Evolutionary conservation across 2,888 invertebrate species (phyloP), one percentile per base, ranked within the genome.

Genomic region (Scaptomyza cyrtandrae): DNA sequence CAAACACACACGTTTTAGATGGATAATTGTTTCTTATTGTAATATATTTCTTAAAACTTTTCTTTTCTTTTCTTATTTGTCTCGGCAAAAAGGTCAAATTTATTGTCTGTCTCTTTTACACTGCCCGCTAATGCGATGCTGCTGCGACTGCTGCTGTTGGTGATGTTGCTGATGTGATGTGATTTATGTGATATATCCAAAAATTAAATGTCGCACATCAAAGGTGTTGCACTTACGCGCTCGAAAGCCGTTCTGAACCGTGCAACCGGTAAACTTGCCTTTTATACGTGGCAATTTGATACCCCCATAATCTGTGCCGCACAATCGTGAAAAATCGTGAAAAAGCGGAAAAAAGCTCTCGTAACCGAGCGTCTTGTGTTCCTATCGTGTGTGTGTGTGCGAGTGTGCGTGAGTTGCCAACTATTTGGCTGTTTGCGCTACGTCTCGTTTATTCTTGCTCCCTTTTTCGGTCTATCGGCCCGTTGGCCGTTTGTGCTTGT

Each of bases 201-300:
- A 81, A 83, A 71, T 80, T 75, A 89, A 24, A 50, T 84, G 78
- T 86, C 88, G 86, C 89, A 91, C 90, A 91, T 86, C 89, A 88
- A 84, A 89, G 86, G 91, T 93, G 93, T 91, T 93, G 92, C 93
- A 97, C 97, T 97, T 97, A 97, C 97, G 92, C 92, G 97, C 96
- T 97, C 95, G 95, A 96, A 96, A 97, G 97, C 97, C 97, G 97
- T 97, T 97, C 97, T 97, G 97, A 96, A 95, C 95, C 95, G 95
- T 94, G 94, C 94, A 94, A 94, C 94, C 94, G 94, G 93, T 93
- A 90, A 89, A 88, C 89, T 92, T 91, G 91, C 92, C 92, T 92
- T 92, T 92, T 92, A 92, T 92, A 92, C 91, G 91, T 84, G 91
- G 92, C 92, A 92, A 92, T 90, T 92, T 92, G 92, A 92, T 90